Percentiles rank a stretch among this genome's conserved stretches.
Conservation (phyloP, 2,888 invertebrate genomes). For the Synergus gifuensis region DNA sequence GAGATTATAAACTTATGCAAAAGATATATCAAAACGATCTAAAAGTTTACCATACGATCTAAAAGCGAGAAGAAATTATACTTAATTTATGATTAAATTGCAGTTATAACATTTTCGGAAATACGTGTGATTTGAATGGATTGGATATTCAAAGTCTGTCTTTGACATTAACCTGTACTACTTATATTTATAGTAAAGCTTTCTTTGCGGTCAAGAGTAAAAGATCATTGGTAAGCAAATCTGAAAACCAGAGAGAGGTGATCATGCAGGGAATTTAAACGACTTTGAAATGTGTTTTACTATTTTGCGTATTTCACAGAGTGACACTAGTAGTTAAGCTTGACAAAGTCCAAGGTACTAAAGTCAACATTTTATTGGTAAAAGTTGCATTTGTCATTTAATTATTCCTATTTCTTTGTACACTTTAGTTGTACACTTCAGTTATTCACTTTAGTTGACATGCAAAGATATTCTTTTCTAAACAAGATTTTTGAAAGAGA, state of each 20-base stretch:
- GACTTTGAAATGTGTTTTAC: slow-evolving; percentile 11
- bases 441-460: neutral
- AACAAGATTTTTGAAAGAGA: slow-evolving; percentile 4
- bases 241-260: slow-evolving; percentile 4
- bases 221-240: slow-evolving; percentile 34
- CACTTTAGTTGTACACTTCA: neutral
- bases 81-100: neutral
- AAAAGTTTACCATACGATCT: neutral
- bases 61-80: neutral
- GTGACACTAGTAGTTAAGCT: neutral
- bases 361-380: neutral
- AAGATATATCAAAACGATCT: neutral
- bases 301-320: slow-evolving; percentile 8
- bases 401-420: neutral
- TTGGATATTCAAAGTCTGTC: slow-evolving; percentile 18
- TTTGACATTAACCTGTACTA: slow-evolving; percentile 14
- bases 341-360: neutral
- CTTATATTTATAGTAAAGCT: slow-evolving; percentile 28
- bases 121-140: neutral
- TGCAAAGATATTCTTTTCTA: neutral
- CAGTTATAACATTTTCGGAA: neutral
- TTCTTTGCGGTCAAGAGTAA: slow-evolving; percentile 4
- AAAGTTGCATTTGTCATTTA: neutral
- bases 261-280: neutral
- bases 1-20: neutral